These are phyloP conservation scores for Merodon equestris DNA, from an alignment of 2,888 invertebrate species.

Conservation along the genomic window DNA sequence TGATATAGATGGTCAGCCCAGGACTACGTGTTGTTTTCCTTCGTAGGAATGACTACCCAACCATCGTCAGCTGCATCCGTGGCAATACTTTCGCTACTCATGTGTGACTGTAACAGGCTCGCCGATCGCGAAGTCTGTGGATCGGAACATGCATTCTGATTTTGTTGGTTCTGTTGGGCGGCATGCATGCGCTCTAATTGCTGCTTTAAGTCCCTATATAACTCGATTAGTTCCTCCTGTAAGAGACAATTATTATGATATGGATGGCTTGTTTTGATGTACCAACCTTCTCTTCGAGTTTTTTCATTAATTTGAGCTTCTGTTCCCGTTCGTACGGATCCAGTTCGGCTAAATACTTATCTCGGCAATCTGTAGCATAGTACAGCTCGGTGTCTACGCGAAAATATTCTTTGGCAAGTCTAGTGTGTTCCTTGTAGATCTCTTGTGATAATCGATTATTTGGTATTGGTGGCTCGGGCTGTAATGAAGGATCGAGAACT, in stretches of 20 bases:
- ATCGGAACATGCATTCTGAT: slow-evolving; percentile 36
- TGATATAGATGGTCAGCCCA: neutral
- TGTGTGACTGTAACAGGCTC: slow-evolving; percentile 33
- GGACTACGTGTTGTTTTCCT: slow-evolving; percentile 75
- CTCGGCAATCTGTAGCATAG: slow-evolving; percentile 88
- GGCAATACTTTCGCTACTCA: slow-evolving; percentile 36
- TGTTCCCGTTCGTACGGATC: slow-evolving; percentile 75
- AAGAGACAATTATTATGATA: neutral
- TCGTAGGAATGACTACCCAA: slow-evolving; percentile 76
- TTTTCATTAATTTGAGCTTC: slow-evolving; percentile 75
- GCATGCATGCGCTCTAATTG: slow-evolving; percentile 74
- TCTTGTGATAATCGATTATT: slow-evolving; percentile 87
- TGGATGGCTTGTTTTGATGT: neutral
- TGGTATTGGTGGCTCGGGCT: slow-evolving; percentile 91
- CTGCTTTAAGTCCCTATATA: slow-evolving; percentile 76
- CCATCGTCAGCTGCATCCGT: slow-evolving; percentile 73
- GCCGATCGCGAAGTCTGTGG: slow-evolving; percentile 46
- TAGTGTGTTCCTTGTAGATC: slow-evolving; percentile 93
- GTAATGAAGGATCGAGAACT: slow-evolving; percentile 88
- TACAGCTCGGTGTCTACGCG: slow-evolving; percentile 93
- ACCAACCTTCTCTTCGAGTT: slow-evolving; percentile 77
- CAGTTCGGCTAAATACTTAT: slow-evolving; percentile 83
- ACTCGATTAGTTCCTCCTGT: slow-evolving; percentile 75
- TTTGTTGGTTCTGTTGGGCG: slow-evolving; percentile 68
- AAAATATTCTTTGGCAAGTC: slow-evolving; percentile 92